These are phyloP conservation scores for Idris sp. DNA, from an alignment of 1,140 invertebrate genomes.

Conservation along the genomic window DNA sequence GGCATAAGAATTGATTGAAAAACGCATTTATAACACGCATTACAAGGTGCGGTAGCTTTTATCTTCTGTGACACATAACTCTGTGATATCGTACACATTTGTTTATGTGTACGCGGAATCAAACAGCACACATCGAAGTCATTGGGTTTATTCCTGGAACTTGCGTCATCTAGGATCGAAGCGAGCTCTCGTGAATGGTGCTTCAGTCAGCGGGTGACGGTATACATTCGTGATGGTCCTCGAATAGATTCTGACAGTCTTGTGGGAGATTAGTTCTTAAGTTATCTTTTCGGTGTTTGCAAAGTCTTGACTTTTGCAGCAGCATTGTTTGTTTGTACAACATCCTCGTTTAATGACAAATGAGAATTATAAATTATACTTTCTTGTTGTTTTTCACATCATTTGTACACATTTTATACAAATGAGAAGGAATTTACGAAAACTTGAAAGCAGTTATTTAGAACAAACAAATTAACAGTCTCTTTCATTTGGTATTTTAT, in stretches of 20 bases:
- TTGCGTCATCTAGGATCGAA: conserved; percentile 40
- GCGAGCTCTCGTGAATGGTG: conserved; percentile 25
- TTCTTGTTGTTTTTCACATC: conserved; percentile 10
- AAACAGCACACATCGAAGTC: conserved; percentile 13
- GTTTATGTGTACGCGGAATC: conserved; percentile 22
- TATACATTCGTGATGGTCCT: conserved; percentile 40
- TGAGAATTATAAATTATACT: conserved; percentile 14
- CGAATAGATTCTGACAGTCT: conserved; percentile 40
- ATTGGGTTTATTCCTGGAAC: conserved; percentile 48
- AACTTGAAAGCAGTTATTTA: no score
- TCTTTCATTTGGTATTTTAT: no score
- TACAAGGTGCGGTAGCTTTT: conserved; percentile 37
- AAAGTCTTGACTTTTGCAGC: conserved; percentile 2
- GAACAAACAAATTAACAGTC: no score
- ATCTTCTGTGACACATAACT: conserved; percentile 25
- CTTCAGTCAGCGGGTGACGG: conserved; percentile 20
- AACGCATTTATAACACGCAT: conserved; percentile 26
- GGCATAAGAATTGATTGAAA: conserved; percentile 19
- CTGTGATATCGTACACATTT: conserved; percentile 12
- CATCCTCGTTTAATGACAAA: conserved; percentile 5
- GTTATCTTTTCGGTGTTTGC: conserved; percentile 27
- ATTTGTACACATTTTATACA: no score
- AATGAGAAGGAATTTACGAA: no score
- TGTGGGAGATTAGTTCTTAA: conserved; percentile 32
- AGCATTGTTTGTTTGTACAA: conserved; percentile 7